Evolutionary conservation across 2,888 invertebrate genomes (phyloP), one percentile per base, ranked within the genome.

Genomic region (Drosophila monieri): DNA sequence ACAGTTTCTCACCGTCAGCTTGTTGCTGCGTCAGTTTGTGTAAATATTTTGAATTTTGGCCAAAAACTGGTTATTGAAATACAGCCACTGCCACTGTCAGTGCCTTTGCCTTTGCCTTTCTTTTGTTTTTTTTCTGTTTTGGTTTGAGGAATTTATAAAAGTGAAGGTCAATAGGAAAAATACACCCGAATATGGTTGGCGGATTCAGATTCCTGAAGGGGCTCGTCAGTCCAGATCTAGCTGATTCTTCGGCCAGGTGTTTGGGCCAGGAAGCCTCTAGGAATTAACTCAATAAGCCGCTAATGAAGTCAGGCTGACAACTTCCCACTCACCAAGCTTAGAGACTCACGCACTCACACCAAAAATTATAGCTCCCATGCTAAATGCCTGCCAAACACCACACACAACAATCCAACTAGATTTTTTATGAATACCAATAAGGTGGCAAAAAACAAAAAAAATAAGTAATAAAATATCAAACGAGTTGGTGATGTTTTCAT

Each of bases 351-450:
- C 15, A 44, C 27, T 14, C 35, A 52, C 47, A 58, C 51, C 62
- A n/a, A 15, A 70, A 62, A 70, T 70, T 73, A 70, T 55, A 56
- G 46, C 14, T 35, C 25, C 43, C 15, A 14, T 67, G 80, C 80
- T 80, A 76, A 80, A 56, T 80, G 57, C 6, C 41, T 39, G 49
- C 58, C 59, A 73, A 64, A 70, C 60, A 66, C 46, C 15, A 12
- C 41, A 27, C 15, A 27, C 35, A 15, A 39, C n/a, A 15, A 39
- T 10, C 64, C 61, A 79, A 78, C 80, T 80, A 80, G 74, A 78
- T 71, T 80, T 61, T 61, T 67, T 54, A 66, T 52, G 67, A 78
- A 76, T 67, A 51, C 53, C 60, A 52, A 46, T 70, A 67, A 59
- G 51, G 23, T 41, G n/a, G 43, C 53, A 37, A 49, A 18, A 18